These are phyloP conservation scores for Drosophila niveifrons DNA, from an alignment of 2,888 invertebrate genomes.

Conservation along the genomic window DNA sequence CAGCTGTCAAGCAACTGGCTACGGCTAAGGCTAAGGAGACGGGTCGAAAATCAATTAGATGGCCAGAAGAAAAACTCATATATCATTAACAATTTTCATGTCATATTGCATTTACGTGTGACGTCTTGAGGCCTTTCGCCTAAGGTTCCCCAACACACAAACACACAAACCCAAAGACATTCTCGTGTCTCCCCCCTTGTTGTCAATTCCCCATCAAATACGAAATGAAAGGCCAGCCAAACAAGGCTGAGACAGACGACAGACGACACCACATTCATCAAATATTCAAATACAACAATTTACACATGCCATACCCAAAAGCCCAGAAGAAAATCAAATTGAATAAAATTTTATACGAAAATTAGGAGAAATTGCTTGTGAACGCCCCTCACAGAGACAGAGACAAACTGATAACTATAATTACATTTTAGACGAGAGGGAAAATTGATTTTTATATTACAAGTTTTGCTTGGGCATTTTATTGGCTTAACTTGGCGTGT, in stretches of 20 bases:
- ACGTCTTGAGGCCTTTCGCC: slow-evolving; percentile 53
- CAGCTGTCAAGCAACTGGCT: slow-evolving; percentile 57
- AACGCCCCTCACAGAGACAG: slow-evolving; percentile 26
- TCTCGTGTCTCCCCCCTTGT: slow-evolving; percentile 7
- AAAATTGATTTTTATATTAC: slow-evolving; percentile 75
- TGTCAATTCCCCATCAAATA: slow-evolving; percentile 27
- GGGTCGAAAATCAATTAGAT: slow-evolving; percentile 69
- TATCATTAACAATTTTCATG: slow-evolving; percentile 80
- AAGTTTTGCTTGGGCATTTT: slow-evolving; percentile 38
- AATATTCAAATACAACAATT: slow-evolving; percentile 73
- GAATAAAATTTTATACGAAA: slow-evolving; percentile 47
- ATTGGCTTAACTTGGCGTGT: slow-evolving; percentile 42
- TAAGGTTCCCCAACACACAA: background rate
- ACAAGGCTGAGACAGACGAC: slow-evolving; percentile 27
- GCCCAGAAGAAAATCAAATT: slow-evolving; percentile 31
- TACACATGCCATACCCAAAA: slow-evolving; percentile 61
- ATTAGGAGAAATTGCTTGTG: slow-evolving; percentile 56
- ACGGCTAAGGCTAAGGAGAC: background rate
- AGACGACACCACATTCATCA: slow-evolving; percentile 58
- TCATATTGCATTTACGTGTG: slow-evolving; percentile 63
- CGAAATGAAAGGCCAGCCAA: slow-evolving; percentile 10
- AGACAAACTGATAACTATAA: slow-evolving; percentile 37
- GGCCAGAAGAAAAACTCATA: slow-evolving; percentile 60
- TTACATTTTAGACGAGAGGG: slow-evolving; percentile 28
- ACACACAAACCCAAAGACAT: no score